Percentiles rank a stretch among this genome's conserved stretches.
phyloP scores from a whole-genome alignment of 1,140 invertebrate species.

The Listronotus bonariensis region DNA sequence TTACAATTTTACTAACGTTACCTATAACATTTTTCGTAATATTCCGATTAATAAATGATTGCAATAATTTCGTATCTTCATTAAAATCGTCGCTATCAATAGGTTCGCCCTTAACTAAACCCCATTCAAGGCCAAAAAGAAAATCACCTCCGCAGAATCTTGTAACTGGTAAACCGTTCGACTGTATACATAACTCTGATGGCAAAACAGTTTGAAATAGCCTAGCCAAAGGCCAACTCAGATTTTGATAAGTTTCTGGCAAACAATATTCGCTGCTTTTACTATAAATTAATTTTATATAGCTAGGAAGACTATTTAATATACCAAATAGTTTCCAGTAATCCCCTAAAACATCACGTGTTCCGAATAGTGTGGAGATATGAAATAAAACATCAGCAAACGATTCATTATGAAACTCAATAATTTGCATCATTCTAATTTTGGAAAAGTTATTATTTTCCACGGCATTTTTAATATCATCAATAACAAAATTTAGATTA shows the following conservation, averaged over 20 bases:
- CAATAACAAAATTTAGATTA: slow-evolving; percentile 6
- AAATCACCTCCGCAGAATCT: slow-evolving; percentile 58
- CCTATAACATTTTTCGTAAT: slow-evolving; percentile 54
- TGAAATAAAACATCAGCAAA: slow-evolving; percentile 45
- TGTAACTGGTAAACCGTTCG: slow-evolving; percentile 58
- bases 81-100: slow-evolving; percentile 54
- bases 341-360: slow-evolving; percentile 32
- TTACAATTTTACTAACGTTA: slow-evolving; percentile 27
- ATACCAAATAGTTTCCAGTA: slow-evolving; percentile 15
- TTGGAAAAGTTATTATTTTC: slow-evolving; percentile 12
- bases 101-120: slow-evolving; percentile 50
- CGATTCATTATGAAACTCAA: slow-evolving; percentile 33
- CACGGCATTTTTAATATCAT: slow-evolving; percentile 4
- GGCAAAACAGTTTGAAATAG: slow-evolving; percentile 55
- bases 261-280: slow-evolving; percentile 42
- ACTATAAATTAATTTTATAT: slow-evolving; percentile 37
- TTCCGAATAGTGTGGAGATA: slow-evolving; percentile 40
- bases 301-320: slow-evolving; percentile 16
- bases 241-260: slow-evolving; percentile 25
- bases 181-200: slow-evolving; percentile 59
- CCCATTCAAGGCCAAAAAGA: slow-evolving; percentile 56
- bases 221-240: slow-evolving; percentile 52
- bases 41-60: slow-evolving; percentile 40
- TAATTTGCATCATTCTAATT: slow-evolving; percentile 43
- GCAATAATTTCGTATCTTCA: slow-evolving; percentile 47